These are phyloP conservation scores for Peromyscus melanophrys DNA, from an alignment of 2,797 vertebrate genomes.

Conservation along the genomic window DNA sequence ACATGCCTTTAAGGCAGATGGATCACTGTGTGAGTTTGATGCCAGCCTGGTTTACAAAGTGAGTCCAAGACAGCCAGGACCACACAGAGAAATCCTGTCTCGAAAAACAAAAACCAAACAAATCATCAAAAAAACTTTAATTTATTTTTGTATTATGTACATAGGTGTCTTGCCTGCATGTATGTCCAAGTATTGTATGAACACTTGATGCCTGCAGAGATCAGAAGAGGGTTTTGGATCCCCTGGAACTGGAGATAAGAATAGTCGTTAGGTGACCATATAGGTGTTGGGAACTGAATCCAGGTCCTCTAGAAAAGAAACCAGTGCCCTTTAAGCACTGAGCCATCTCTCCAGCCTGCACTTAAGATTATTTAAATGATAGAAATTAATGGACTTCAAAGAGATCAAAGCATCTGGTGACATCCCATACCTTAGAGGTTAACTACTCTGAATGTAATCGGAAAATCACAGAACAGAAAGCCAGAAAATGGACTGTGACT, in stretches of 20 bases:
- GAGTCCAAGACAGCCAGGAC: background rate
- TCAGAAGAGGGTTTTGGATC: background rate
- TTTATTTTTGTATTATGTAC: background rate
- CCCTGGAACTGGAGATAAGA: background rate
- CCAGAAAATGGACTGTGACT: background rate
- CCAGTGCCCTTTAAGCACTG: background rate
- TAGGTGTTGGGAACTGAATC: background rate
- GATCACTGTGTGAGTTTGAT: background rate
- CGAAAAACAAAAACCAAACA: background rate
- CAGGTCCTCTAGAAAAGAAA: background rate
- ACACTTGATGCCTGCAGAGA: background rate
- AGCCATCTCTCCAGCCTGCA: background rate
- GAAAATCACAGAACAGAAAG: conserved; percentile 26
- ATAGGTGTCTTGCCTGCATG: background rate
- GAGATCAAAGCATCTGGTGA: background rate
- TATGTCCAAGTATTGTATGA: background rate
- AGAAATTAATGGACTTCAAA: background rate
- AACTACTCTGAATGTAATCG: background rate
- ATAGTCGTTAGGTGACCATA: background rate
- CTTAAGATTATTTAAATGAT: background rate
- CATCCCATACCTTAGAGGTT: background rate
- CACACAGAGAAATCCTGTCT: background rate
- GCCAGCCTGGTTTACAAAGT: background rate
- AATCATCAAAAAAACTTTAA: background rate
- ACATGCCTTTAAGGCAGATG: background rate